Evolutionary conservation across 2,113 vertebrate species (phyloP), one percentile per base, ranked within the genome.

Genomic region (Atractosteus spatula): DNA sequence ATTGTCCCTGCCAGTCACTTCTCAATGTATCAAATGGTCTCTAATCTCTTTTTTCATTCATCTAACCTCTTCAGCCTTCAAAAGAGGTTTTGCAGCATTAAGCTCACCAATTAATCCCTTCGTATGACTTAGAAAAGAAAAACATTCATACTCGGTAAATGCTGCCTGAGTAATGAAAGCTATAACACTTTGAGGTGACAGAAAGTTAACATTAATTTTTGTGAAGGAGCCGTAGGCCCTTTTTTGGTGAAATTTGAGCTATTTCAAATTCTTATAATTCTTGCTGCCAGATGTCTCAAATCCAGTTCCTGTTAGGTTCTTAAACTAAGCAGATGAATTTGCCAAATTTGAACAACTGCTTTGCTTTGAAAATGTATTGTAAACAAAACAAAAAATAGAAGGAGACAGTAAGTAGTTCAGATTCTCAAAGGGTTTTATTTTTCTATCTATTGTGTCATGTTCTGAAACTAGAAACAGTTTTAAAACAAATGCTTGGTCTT

Each of bases 61-160:
- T 42, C 13, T 68, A 68, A 62, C 66, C 57, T 74, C 55, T 4
- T 57, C 29, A 7, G 29, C 29, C 45, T 29, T 74, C 62, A 54
- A n/a, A 51, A 14, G 42, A 43, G 63, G 29, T 29, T 62, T 44
- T 55, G 29, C 45, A 16, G 8, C 72, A 62, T 12, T 17, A 59
- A 29, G 41, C 47, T 61, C 51, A 7, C 10, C 65, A 41, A 73
- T 68, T 73, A 73, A 61, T 73, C 71, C 65, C 55, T 45, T 43
- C n/a, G 42, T 29, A 65, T 16, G 13, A 57, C 41, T 57, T 57
- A 16, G 56, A 59, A 59, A 66, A 66, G 29, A 16, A 66, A 62
- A 63, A 62, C 65, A 62, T 41, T 68, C 14, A 14, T 68, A 69
- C 51, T 55, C 57, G 71, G 17, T 73, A 44, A 57, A 66, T 56